Evolutionary conservation across 2,888 invertebrate genomes (phyloP), one percentile per base, ranked within the genome.

Genomic region (Eledone cirrhosa): DNA sequence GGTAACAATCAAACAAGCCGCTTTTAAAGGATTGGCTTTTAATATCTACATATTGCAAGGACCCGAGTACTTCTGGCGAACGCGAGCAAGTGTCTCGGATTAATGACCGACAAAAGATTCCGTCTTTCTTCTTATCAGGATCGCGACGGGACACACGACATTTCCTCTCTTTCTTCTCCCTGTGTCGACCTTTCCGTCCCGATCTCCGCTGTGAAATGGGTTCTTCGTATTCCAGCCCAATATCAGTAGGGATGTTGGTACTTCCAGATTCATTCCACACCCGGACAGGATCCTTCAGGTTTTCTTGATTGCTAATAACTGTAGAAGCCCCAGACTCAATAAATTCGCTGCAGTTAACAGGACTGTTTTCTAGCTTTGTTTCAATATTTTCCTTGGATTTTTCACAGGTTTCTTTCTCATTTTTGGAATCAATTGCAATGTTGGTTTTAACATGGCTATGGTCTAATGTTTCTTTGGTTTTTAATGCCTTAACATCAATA

Each of bases 81-180:
- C 72, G 33, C n/a, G 72, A 31, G 22, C 41, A 31, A 13, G 33
- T n/a, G 11, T 72, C 72, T 72, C 72, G 3, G 22, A 72, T 41
- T 41, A 72, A 14, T 4, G 72, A 72, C 31, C 72, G 72, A 33
- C 31, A 72, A 72, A 41, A 72, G 72, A 72, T 72, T 16, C 72
- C 72, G 19, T 72, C 72, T 72, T 72, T 72, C 31, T 72, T 72
- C 72, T 72, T 72, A 19, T 72, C 41, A n/a, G 72, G n/a, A 72
- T 72, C 72, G 13, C 72, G 72, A 11, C 72, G 72, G n/a, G 72
- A 72, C 29, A 41, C 33, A 31, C 72, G 72, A 33, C 72, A 72
- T 72, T 72, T 72, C 41, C 72, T 76, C 48, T 48, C 76, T 76
- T 76, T 76, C 27, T 48, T 76, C 29, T 76, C 76, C 13, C 48